Percentiles rank a stretch among this genome's conserved stretches.
phyloP scores from a whole-genome alignment of 2,113 vertebrate species.

The Argyrosomus japonicus region DNA sequence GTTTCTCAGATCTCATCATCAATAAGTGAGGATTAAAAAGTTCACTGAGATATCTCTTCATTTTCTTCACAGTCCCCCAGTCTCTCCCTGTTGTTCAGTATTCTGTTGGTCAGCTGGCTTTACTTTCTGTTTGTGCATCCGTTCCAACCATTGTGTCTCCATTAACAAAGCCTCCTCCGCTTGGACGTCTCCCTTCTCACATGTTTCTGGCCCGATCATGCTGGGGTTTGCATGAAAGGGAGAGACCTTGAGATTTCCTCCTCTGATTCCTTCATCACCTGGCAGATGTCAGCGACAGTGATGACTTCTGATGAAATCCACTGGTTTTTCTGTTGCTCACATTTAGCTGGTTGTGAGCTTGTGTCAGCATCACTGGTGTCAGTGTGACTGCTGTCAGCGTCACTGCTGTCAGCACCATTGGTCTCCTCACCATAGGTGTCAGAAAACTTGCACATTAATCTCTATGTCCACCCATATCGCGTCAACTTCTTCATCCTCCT shows the following conservation, averaged over 20 bases:
- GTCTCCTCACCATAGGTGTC: neutral
- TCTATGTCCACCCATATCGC: neutral
- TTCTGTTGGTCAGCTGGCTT: neutral
- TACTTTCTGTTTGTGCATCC: constrained; percentile 35
- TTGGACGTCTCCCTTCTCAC: neutral
- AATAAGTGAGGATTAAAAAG: neutral
- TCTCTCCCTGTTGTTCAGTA: neutral
- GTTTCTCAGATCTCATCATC: constrained; percentile 25
- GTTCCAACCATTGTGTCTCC: constrained; percentile 31
- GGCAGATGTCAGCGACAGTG: neutral
- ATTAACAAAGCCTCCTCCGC: neutral
- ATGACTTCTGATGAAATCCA: neutral
- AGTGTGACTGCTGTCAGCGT: neutral
- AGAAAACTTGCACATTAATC: neutral
- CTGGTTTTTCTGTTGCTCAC: constrained; percentile 4
- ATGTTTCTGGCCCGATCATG: neutral
- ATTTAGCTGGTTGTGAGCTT: neutral
- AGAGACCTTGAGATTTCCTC: neutral
- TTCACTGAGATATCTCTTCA: neutral
- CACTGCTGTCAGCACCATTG: neutral
- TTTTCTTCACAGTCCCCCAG: neutral
- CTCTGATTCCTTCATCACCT: neutral
- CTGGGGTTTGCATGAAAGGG: neutral
- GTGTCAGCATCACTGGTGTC: neutral
- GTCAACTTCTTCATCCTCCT: neutral